phyloP scores from a whole-genome alignment of 2,797 vertebrate genomes.

The Phalloptychus januarius region DNA sequence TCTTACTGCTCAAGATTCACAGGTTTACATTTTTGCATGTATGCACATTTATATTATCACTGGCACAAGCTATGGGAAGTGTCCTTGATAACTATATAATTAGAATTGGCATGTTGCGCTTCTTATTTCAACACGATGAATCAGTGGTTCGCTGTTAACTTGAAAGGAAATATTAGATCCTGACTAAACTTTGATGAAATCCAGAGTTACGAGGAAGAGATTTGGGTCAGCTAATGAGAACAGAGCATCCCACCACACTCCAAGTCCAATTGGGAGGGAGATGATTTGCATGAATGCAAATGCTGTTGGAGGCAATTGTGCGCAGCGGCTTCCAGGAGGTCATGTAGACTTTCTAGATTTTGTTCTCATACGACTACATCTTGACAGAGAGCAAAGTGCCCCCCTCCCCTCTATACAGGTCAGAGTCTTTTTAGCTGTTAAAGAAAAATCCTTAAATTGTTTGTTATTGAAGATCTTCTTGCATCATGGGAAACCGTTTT shows the following conservation, averaged over 20 bases:
- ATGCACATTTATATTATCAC: conserved; percentile 32
- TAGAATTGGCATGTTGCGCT: conserved; percentile 79
- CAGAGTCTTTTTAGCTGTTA: conserved; percentile 2
- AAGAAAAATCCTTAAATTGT: background rate
- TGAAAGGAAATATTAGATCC: conserved; percentile 85
- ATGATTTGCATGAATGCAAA: conserved; percentile 84
- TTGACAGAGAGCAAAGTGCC: background rate
- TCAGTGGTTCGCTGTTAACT: conserved; percentile 82
- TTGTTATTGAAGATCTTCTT: background rate
- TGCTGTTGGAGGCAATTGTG: conserved; percentile 74
- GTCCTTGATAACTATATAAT: conserved; percentile 74
- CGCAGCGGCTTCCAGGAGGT: conserved; percentile 67
- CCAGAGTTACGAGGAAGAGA: conserved; percentile 80
- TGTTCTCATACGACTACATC: conserved; percentile 28
- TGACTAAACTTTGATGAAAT: conserved; percentile 85
- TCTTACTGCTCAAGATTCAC: conserved; percentile 20
- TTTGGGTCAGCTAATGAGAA: conserved; percentile 86
- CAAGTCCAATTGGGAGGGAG: conserved; percentile 77
- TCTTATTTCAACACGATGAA: conserved; percentile 81
- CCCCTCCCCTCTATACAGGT: conserved; percentile 1
- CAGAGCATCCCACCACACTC: conserved; percentile 82
- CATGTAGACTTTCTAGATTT: conserved; percentile 34
- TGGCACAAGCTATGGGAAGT: conserved; percentile 49
- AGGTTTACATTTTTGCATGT: conserved; percentile 34
- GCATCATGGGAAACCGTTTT: background rate